A percentile compares a stretch with the other conserved stretches of the same genome.
These are phyloP conservation scores for Ardeotis arabs DNA, from an alignment of 2,113 vertebrate genomes.

Conservation along the genomic window DNA sequence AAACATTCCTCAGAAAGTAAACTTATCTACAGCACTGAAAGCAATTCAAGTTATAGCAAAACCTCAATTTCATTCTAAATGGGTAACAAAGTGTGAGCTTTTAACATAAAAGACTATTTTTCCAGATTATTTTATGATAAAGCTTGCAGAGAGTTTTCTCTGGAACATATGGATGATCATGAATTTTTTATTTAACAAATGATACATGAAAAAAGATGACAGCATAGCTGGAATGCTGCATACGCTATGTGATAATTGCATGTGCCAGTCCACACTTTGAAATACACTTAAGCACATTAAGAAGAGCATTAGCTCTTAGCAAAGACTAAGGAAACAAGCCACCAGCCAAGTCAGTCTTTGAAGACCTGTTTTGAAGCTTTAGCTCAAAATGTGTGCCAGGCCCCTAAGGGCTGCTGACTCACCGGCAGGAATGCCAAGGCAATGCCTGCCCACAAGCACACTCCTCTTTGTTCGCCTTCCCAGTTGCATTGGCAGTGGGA, in stretches of 20 bases:
- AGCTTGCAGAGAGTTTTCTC: background rate
- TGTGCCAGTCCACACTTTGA: background rate
- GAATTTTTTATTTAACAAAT: constrained; percentile 5
- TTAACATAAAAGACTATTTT: background rate
- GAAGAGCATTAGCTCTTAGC: background rate
- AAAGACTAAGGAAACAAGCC: background rate
- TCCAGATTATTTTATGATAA: background rate
- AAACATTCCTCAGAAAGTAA: background rate
- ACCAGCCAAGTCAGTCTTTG: background rate
- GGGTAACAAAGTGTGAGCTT: background rate
- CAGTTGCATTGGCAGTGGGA: accelerated
- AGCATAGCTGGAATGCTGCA: background rate
- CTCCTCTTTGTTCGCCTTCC: background rate
- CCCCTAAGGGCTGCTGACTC: background rate
- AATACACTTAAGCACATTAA: background rate
- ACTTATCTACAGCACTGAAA: background rate
- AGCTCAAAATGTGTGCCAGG: background rate
- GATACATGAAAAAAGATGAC: background rate
- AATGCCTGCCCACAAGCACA: background rate
- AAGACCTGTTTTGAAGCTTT: background rate
- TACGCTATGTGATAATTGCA: background rate
- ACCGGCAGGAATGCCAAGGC: background rate
- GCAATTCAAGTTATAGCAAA: background rate
- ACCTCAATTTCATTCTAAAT: background rate
- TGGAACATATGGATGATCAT: background rate